A percentile compares a stretch with the other conserved stretches of the same genome.
phyloP scores from a whole-genome alignment of 1,140 invertebrate genomes.

The Caenorhabditis elegans region DNA sequence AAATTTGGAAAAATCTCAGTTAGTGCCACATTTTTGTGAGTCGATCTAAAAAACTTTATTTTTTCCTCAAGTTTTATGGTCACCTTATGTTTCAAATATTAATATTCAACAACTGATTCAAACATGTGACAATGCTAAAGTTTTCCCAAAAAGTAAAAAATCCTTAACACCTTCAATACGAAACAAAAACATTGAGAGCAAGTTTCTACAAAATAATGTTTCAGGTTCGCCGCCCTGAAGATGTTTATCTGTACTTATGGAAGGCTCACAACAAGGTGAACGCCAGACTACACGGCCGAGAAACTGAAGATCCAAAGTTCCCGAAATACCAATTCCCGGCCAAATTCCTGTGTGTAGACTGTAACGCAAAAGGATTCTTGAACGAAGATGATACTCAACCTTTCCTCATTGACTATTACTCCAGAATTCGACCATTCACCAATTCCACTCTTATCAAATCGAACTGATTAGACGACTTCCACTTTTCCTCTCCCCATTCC shows the following conservation, averaged over 20 bases:
- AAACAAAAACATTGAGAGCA: too few species aligned
- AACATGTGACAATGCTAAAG: too few species aligned
- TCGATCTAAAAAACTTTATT: too few species aligned
- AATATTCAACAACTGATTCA: too few species aligned
- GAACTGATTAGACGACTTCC: neutral
- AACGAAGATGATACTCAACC: constrained; percentile 27
- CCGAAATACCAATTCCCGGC: constrained; percentile 53
- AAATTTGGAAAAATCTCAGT: too few species aligned
- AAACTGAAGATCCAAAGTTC: constrained; percentile 54
- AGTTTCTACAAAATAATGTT: neutral
- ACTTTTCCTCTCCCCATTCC: neutral
- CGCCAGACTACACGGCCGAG: constrained; percentile 48
- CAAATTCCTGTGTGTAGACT: constrained; percentile 48
- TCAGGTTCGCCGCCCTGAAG: constrained; percentile 45
- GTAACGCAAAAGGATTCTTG: constrained; percentile 26
- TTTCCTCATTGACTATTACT: constrained; percentile 50
- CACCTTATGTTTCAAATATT: too few species aligned
- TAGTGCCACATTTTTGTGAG: too few species aligned
- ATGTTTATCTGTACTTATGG: constrained; percentile 52
- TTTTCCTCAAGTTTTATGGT: too few species aligned
- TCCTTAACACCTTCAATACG: too few species aligned
- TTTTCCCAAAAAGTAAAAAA: too few species aligned
- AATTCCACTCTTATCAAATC: constrained; percentile 12
- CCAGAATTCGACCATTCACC: constrained; percentile 31
- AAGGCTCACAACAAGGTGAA: constrained; percentile 54